A percentile compares a stretch with the other conserved stretches of the same genome.
These are phyloP conservation scores for Echinometra lucunter DNA, from an alignment of 53 echinoderm and acorn worm genomes.

Conservation along the genomic window DNA sequence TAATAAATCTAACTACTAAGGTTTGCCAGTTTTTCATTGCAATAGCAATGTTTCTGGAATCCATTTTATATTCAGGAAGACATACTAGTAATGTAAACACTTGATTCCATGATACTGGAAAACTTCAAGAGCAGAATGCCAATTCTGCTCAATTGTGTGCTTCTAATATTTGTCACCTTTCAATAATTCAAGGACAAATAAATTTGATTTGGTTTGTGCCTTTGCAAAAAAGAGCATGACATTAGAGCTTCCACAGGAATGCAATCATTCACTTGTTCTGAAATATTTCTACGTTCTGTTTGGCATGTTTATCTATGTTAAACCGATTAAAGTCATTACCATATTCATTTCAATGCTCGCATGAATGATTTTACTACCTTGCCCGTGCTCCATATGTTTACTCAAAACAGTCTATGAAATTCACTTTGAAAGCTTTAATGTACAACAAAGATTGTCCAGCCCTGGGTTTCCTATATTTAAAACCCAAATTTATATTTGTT, in stretches of 20 bases:
- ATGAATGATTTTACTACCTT: neutral
- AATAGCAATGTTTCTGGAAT: neutral
- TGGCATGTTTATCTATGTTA: conserved; percentile 25
- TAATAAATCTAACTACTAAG: neutral
- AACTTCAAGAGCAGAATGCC: neutral
- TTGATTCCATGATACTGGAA: neutral
- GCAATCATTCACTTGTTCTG: neutral
- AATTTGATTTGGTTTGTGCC: neutral
- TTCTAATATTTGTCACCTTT: neutral
- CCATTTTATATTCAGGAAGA: neutral
- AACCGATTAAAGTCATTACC: conserved; percentile 8
- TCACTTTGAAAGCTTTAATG: neutral
- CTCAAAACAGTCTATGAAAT: neutral
- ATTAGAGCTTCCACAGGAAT: neutral
- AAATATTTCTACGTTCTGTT: neutral
- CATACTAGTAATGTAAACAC: too few species aligned
- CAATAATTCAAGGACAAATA: conserved; percentile 9
- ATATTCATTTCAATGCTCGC: neutral
- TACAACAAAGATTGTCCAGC: neutral
- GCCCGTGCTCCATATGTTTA: neutral
- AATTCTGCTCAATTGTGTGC: neutral
- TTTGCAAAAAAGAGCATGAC: neutral
- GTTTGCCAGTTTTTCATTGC: neutral
- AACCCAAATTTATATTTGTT: neutral
- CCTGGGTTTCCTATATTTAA: neutral